Percentiles rank a stretch among this genome's conserved stretches.
Evolutionary conservation across 2,113 vertebrate genomes (phyloP).

Genomic region (Pampusana beccarii): DNA sequence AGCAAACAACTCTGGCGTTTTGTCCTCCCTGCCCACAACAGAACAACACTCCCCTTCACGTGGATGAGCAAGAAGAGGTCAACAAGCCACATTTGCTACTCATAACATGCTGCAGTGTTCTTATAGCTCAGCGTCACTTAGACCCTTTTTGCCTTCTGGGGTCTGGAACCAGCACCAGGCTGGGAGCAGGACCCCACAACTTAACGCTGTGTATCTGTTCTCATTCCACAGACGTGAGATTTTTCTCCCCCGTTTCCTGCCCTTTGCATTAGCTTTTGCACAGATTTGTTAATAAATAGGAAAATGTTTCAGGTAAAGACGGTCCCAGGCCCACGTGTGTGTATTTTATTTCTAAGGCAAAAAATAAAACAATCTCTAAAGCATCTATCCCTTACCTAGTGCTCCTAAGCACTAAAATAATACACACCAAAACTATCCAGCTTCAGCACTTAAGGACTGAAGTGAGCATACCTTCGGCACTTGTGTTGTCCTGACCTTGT

Average conservation of each 20-base stretch:
- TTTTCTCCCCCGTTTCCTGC: neutral
- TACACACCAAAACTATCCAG: neutral
- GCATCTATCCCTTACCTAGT: neutral
- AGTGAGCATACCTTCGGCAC: neutral
- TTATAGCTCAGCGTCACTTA: neutral
- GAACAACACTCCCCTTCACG: neutral
- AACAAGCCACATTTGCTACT: neutral
- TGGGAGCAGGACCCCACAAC: neutral
- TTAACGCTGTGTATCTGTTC: neutral
- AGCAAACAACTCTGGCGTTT: neutral
- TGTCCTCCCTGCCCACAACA: neutral
- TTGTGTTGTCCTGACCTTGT: neutral
- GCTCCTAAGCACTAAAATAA: neutral
- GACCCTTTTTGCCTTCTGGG: no score
- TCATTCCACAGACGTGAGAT: rapidly evolving
- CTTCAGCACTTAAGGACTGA: neutral
- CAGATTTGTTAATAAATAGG: neutral
- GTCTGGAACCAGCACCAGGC: neutral
- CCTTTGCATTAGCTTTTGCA: neutral
- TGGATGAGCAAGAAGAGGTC: neutral
- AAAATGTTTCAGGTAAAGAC: neutral
- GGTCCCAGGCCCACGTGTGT: neutral
- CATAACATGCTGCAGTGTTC: neutral
- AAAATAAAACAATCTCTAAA: neutral
- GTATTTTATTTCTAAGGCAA: neutral